Base-by-base conservation (phyloP, 2,888 invertebrate species). In the Teleogryllus oceanicus region DNA sequence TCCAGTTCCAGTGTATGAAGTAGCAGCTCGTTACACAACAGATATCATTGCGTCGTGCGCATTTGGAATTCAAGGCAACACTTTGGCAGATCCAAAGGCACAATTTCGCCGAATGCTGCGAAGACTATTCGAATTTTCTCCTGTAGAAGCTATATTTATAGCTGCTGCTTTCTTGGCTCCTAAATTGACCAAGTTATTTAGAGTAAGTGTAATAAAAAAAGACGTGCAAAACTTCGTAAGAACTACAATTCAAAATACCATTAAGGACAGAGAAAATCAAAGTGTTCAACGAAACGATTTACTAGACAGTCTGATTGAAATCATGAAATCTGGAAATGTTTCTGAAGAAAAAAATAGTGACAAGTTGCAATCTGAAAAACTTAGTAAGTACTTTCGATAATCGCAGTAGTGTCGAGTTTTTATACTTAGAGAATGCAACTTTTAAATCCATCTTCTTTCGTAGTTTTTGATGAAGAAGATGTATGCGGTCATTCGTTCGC, bases 401-500 rank as follows among this genome's bases (percentile, higher is more conserved):
- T 37, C 5, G 8, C 37, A 37, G 37, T 8, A 37, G 37, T 37
- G 37, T 37, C 37, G 37, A 37, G 8, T 37, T 37, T 37, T 8
- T 1, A 37, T 37, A 37, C 37, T 37, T 8, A 37, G 37, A 37
- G 8, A 37, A 37, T 37, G 5, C 37, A 37, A 37, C 37, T 37
- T 37, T 37, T 37, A 49, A 75, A 21, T 76, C 75, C 1, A 21
- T 80, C 75, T 79, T 78, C 50, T 51, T 49, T 79, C 76, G 16
- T 75, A 86, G 86, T 85, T 1, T 88, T 90, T 78, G 86, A 88
- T 2, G 88, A 90, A 84, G 87, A 86, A 16, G 88, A 89, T 80
- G 87, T 90, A 50, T 88, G 88, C 0, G 89, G 90, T 0, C 90
- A 91, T 80, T 88, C 89, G 0, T 88, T 91, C 85, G 84, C 90